phyloP scores from a whole-genome alignment of 2,113 vertebrate species.

The Burhinus oedicnemus region DNA sequence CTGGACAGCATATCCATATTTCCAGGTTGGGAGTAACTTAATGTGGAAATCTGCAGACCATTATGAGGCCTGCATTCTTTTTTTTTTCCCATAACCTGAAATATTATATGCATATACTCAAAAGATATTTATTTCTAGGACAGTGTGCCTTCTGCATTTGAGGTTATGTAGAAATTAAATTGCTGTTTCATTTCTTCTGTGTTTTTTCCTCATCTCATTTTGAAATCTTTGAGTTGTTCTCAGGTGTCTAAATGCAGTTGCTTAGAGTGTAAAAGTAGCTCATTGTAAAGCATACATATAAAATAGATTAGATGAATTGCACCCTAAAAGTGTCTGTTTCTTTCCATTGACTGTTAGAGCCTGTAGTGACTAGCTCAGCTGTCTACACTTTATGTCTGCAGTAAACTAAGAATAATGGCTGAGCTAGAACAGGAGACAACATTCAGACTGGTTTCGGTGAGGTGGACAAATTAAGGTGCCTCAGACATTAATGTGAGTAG shows the following conservation, averaged over 20 bases:
- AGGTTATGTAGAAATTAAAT: not conserved
- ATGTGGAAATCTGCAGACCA: not conserved
- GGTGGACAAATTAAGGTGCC: conserved; percentile 62
- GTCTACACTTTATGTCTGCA: conserved; percentile 63
- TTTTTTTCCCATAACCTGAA: not conserved
- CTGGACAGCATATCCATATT: not conserved
- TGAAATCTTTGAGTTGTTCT: conserved; percentile 19
- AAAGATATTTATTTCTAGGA: conserved; percentile 1
- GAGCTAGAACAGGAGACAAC: conserved; percentile 48
- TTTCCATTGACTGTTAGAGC: conserved; percentile 59
- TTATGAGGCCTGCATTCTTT: not conserved
- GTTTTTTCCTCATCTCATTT: conserved; percentile 15
- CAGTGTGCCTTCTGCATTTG: not conserved
- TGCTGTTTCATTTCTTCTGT: not conserved
- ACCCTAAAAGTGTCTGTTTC: conserved; percentile 59
- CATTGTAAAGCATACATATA: conserved; percentile 59
- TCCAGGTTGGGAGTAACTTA: not conserved
- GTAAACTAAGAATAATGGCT: conserved; percentile 63
- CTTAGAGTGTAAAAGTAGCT: conserved; percentile 39
- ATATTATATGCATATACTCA: not conserved
- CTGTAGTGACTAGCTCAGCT: conserved; percentile 64
- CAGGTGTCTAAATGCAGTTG: conserved; percentile 33
- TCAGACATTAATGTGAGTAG: conserved; percentile 59
- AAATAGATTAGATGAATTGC: conserved; percentile 64
- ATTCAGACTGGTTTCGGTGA: conserved; percentile 56